Evolutionary conservation across 2,797 vertebrate species (phyloP).

Genomic region (Acanthopagrus latus): DNA sequence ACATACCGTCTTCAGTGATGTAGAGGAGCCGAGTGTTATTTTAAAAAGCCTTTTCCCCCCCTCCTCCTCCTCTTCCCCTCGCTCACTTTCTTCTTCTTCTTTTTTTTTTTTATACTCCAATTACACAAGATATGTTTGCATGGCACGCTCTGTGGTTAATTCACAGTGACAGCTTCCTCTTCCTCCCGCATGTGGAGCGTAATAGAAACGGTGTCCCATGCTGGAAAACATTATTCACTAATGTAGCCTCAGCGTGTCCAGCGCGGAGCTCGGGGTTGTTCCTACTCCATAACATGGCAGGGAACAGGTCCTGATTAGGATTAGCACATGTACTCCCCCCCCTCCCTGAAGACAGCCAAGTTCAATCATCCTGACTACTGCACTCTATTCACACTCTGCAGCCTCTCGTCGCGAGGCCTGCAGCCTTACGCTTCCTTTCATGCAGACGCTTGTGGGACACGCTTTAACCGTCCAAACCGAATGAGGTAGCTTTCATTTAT

Average conservation of each 20-base stretch:
- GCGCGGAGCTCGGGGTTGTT: conserved; percentile 79
- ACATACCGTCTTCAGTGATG: conserved; percentile 75
- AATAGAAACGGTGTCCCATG: conserved; percentile 86
- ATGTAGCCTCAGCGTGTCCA: conserved; percentile 85
- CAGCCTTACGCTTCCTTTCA: conserved; percentile 39
- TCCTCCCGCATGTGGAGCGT: conserved; percentile 87
- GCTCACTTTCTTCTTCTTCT: conserved; percentile 51
- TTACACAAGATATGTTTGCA: conserved; percentile 83
- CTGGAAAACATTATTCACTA: conserved; percentile 86
- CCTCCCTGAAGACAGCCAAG: conserved; percentile 80
- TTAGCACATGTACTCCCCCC: conserved; percentile 82
- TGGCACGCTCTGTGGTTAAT: conserved; percentile 84
- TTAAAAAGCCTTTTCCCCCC: conserved; percentile 81
- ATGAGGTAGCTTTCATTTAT: conserved; percentile 24
- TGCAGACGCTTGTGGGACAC: conserved; percentile 45
- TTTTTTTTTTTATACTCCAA: conserved; percentile 69
- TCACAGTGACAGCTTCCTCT: conserved; percentile 89
- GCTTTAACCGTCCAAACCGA: conserved; percentile 40
- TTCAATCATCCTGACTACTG: conserved; percentile 78
- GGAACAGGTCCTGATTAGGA: conserved; percentile 87
- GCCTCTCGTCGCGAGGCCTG: conserved; percentile 42
- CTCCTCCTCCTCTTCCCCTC: conserved; percentile 34
- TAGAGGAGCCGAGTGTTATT: conserved; percentile 80
- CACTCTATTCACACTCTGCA: conserved; percentile 60
- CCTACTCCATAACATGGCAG: conserved; percentile 86